Evolutionary conservation across 2,888 invertebrate species (phyloP).

Genomic region (Acronicta leporina): DNA sequence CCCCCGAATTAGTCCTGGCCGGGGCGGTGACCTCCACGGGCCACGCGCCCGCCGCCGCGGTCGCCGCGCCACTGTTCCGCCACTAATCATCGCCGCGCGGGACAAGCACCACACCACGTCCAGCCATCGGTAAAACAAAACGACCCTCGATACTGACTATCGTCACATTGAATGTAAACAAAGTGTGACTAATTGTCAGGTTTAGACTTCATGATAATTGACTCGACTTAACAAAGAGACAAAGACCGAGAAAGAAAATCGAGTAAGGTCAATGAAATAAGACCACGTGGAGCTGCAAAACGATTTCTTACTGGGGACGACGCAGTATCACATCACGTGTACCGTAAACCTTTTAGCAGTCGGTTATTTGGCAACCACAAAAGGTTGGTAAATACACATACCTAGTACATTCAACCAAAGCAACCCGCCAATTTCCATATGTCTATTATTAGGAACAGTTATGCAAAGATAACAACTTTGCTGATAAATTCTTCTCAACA

Average conservation of each 20-base stretch:
- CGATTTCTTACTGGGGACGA: slow-evolving; percentile 39
- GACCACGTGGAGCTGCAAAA: slow-evolving; percentile 64
- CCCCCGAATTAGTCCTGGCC: slow-evolving; percentile 89
- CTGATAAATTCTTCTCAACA: slow-evolving; percentile 41
- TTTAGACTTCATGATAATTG: slow-evolving; percentile 48
- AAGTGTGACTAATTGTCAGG: slow-evolving; percentile 51
- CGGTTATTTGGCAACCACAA: slow-evolving; percentile 61
- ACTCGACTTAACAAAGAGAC: slow-evolving; percentile 61
- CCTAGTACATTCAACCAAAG: slow-evolving; percentile 53
- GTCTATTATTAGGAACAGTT: slow-evolving; percentile 49
- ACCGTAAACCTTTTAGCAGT: slow-evolving; percentile 48
- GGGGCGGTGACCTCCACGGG: slow-evolving; percentile 83
- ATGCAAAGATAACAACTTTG: slow-evolving; percentile 42
- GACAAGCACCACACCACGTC: slow-evolving; percentile 32
- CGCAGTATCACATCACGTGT: slow-evolving; percentile 62
- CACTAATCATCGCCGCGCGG: slow-evolving; percentile 49
- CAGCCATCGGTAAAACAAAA: slow-evolving; percentile 36
- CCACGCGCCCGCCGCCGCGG: slow-evolving; percentile 63
- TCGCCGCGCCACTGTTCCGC: slow-evolving; percentile 51
- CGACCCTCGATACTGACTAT: slow-evolving; percentile 24
- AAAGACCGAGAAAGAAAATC: slow-evolving; percentile 61
- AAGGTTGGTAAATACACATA: slow-evolving; percentile 53
- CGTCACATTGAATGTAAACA: slow-evolving; percentile 43
- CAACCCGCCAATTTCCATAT: slow-evolving; percentile 45
- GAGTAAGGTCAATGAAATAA: slow-evolving; percentile 70